These are phyloP conservation scores for Sisor rabdophorus DNA, from an alignment of 2,113 vertebrate species.

Conservation along the genomic window DNA sequence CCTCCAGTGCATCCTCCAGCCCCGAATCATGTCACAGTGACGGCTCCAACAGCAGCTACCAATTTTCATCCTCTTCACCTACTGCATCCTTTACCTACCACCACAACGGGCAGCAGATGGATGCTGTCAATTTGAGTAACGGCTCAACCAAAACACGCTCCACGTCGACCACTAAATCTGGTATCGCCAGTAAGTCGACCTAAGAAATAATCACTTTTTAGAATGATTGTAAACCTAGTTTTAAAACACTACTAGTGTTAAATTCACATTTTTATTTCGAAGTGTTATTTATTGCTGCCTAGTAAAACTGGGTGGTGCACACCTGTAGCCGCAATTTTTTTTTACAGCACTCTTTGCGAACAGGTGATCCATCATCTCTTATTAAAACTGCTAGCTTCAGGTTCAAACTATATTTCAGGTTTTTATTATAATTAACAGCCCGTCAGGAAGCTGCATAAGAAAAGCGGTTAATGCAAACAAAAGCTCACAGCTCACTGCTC, in stretches of 20 bases:
- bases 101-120: conserved; percentile 40
- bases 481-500: not conserved
- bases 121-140: conserved; percentile 52
- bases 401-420: not conserved
- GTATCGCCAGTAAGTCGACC: conserved; percentile 82
- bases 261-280: too few species aligned
- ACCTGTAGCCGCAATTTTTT: too few species aligned
- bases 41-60: conserved; percentile 88
- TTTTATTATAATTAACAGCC: not conserved
- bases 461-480: not conserved
- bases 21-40: conserved; percentile 94
- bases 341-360: too few species aligned
- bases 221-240: too few species aligned
- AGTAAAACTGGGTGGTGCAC: too few species aligned
- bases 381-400: too few species aligned
- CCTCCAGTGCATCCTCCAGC: conserved; percentile 85
- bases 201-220: too few species aligned
- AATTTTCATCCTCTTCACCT: conserved; percentile 79
- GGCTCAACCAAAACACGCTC: conserved; percentile 72
- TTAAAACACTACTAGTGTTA: too few species aligned
- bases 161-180: conserved; percentile 68
- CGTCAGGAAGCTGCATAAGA: not conserved
- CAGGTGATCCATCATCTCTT: too few species aligned
- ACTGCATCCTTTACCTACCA: conserved; percentile 71
- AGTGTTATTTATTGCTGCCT: too few species aligned